Evolutionary conservation across 2,797 vertebrate genomes (phyloP).

Genomic region (Cyprinodon diabolis): DNA sequence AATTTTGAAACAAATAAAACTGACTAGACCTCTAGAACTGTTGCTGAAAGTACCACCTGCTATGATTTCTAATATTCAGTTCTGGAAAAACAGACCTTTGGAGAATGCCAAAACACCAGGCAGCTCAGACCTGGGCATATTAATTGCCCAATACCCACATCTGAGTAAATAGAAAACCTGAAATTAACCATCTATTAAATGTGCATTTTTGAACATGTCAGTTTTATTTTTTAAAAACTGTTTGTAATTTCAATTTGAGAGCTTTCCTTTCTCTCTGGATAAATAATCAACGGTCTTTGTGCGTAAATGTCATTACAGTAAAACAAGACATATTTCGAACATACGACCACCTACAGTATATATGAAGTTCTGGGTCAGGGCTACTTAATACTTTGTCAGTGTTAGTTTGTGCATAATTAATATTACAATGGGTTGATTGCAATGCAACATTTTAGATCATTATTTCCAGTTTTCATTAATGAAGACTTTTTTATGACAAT

Average conservation of each 20-base stretch:
- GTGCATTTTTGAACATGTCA: neutral
- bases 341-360: too few species aligned
- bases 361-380: too few species aligned
- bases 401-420: too few species aligned
- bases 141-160: neutral
- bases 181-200: neutral
- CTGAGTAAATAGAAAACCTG: neutral
- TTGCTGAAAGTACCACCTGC: neutral
- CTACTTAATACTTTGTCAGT: too few species aligned
- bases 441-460: too few species aligned
- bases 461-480: too few species aligned
- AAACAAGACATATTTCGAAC: too few species aligned
- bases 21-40: conserved; percentile 4
- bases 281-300: neutral
- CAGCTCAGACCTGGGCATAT: neutral
- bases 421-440: too few species aligned
- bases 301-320: neutral
- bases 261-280: neutral
- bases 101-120: neutral
- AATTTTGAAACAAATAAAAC: too few species aligned
- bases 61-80: neutral
- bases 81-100: neutral
- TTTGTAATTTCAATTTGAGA: too few species aligned
- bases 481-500: too few species aligned
- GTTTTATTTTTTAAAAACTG: too few species aligned